Percentiles rank a stretch among this genome's conserved stretches.
phyloP scores from a whole-genome alignment of 2,113 vertebrate species.

The Epinephelus cyanopodus region DNA sequence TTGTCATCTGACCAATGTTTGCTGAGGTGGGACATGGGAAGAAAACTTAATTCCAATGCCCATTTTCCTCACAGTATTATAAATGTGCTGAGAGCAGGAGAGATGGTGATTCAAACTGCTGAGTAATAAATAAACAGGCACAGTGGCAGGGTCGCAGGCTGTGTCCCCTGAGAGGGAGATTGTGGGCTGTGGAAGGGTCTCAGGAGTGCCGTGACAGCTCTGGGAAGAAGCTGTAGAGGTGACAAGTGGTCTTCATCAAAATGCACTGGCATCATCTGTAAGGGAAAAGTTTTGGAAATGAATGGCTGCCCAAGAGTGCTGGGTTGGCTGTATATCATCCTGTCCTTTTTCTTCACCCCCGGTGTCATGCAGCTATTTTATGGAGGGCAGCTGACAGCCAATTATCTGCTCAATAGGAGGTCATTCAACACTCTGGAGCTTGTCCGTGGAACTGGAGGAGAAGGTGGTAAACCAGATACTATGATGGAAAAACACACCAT shows the following conservation, averaged over 20 bases:
- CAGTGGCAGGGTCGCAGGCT: conserved; percentile 9
- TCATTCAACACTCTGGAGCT: conserved; percentile 64
- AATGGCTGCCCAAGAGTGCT: conserved; percentile 53
- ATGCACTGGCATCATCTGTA: conserved; percentile 46
- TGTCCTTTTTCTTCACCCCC: conserved; percentile 60
- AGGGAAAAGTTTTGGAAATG: conserved; percentile 64
- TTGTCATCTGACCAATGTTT: too few species aligned
- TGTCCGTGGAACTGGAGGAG: conserved; percentile 34
- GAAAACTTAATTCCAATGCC: neutral
- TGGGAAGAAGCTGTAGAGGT: conserved; percentile 51
- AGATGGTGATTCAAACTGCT: conserved; percentile 20
- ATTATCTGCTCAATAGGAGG: conserved; percentile 75
- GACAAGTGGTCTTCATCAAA: conserved; percentile 69
- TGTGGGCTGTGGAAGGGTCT: conserved; percentile 29
- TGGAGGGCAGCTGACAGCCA: conserved; percentile 73
- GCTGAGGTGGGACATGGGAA: too few species aligned
- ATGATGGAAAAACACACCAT: conserved; percentile 9
- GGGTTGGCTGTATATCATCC: conserved; percentile 64
- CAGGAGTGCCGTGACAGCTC: conserved; percentile 49
- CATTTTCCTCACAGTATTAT: neutral
- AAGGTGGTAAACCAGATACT: conserved; percentile 38
- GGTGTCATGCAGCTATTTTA: conserved; percentile 68
- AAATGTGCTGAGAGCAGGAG: neutral
- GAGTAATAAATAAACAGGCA: conserved; percentile 53
- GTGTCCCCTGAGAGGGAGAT: conserved; percentile 5